A percentile compares a stretch with the other conserved stretches of the same genome.
Evolutionary conservation across 2,797 vertebrate genomes (phyloP).

Genomic region (Dermochelys coriacea): DNA sequence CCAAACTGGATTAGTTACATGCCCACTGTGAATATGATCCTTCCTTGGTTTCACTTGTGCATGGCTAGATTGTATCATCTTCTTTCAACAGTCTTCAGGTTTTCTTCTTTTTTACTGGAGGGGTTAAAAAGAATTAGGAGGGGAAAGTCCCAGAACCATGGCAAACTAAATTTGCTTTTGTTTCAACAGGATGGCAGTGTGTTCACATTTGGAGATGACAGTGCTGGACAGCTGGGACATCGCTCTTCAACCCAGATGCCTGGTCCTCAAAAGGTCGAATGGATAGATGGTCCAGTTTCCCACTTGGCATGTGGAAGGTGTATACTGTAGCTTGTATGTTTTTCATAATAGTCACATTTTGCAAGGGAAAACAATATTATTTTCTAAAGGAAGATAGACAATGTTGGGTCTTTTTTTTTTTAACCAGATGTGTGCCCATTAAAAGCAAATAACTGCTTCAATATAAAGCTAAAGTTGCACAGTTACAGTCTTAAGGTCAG

Average conservation of each 20-base stretch:
- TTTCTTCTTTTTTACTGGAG: neutral
- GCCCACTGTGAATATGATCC: neutral
- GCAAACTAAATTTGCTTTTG: neutral
- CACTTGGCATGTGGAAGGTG: conserved; percentile 78
- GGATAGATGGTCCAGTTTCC: conserved; percentile 57
- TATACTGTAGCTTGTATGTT: neutral
- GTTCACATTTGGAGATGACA: conserved; percentile 76
- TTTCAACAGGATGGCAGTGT: conserved; percentile 67
- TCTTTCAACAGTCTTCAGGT: neutral
- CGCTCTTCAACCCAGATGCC: neutral
- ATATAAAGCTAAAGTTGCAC: neutral
- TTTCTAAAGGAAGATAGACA: neutral
- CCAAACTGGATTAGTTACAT: neutral
- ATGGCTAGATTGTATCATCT: neutral
- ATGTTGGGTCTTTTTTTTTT: neutral
- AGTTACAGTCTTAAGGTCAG: neutral
- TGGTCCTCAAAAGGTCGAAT: conserved; percentile 66
- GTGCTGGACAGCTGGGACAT: conserved; percentile 67
- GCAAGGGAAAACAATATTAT: neutral
- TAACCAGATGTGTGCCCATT: neutral
- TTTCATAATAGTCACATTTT: neutral
- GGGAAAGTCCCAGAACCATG: neutral
- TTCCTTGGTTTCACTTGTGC: neutral
- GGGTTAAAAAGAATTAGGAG: too few species aligned
- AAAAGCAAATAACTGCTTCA: neutral